Conservation (phyloP, 2,113 vertebrate species). For the Micronisus gabar region DNA sequence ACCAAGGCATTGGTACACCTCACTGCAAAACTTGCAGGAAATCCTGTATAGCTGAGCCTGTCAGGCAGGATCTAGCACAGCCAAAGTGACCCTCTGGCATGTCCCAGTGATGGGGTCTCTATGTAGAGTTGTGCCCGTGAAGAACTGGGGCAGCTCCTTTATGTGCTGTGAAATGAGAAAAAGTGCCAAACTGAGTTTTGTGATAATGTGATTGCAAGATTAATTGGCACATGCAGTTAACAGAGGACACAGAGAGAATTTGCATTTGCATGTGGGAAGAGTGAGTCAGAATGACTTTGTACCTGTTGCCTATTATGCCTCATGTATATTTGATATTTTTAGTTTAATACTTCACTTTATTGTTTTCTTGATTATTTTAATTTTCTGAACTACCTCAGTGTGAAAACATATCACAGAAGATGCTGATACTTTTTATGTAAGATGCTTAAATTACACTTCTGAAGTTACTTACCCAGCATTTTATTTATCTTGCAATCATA, state of each 20-base stretch:
- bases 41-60: neutral
- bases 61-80: neutral
- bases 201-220: neutral
- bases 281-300: conserved; percentile 17
- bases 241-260: neutral
- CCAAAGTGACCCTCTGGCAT: neutral
- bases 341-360: conserved; percentile 1
- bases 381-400: neutral
- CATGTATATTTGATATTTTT: neutral
- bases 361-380: conserved; percentile 29
- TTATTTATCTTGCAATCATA: neutral
- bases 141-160: neutral
- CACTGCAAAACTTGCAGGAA: neutral
- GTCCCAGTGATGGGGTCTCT: neutral
- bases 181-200: neutral
- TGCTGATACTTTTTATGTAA: neutral
- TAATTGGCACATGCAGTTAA: neutral
- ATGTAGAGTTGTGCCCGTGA: neutral
- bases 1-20: neutral
- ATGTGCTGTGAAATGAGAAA: neutral
- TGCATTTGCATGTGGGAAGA: conserved; percentile 2
- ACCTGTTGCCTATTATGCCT: neutral
- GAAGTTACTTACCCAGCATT: neutral
- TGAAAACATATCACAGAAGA: conserved; percentile 11
- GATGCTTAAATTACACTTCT: neutral